Evolutionary conservation across 2,113 vertebrate species (phyloP), one percentile per base, ranked within the genome.

Genomic region (Osmerus eperlanus): DNA sequence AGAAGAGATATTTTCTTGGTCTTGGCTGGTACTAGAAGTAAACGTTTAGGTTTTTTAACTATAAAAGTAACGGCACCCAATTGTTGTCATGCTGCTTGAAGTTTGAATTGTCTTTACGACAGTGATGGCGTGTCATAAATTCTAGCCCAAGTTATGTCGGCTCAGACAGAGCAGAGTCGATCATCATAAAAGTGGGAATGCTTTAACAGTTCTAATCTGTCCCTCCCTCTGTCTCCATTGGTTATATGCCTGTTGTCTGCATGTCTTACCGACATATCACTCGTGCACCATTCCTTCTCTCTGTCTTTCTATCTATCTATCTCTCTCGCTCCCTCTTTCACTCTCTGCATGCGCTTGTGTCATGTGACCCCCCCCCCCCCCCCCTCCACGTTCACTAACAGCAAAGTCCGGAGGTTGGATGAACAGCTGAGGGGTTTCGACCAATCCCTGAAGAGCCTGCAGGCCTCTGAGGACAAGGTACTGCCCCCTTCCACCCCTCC

Each of bases 381-480:
- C 62, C 70, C 3, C 2, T 36, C 32, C 65, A 55, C 69, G 61
- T 73, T 60, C 36, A 91, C 90, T 93, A 93, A 94, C 93, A 96
- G 96, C 90, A 95, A 92, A 84, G 91, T 89, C 88, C 92, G 94
- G 86, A 91, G 92, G 86, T 85, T 94, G 91, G 94, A 91, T 84
- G 95, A 97, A 79, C 95, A 96, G 91, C 92, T 95, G 89, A 93
- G 93, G 84, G 86, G 89, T 91, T 94, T 94, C 85, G 95, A 96
- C 91, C 95, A 97, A 88, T 94, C 92, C 68, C 86, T 97, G 92
- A 97, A 94, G 95, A 94, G 91, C 89, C 91, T 96, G 86, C 94
- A 95, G 91, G 93, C 93, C 72, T 93, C 94, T 53, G 92, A 97
- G 83, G 95, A 97, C 86, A 95, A 98, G 95, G 96, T 98, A 96